Percentiles rank a stretch among this genome's conserved stretches.
Evolutionary conservation across 2,113 vertebrate species (phyloP).

Genomic region (Epinephelus lanceolatus): DNA sequence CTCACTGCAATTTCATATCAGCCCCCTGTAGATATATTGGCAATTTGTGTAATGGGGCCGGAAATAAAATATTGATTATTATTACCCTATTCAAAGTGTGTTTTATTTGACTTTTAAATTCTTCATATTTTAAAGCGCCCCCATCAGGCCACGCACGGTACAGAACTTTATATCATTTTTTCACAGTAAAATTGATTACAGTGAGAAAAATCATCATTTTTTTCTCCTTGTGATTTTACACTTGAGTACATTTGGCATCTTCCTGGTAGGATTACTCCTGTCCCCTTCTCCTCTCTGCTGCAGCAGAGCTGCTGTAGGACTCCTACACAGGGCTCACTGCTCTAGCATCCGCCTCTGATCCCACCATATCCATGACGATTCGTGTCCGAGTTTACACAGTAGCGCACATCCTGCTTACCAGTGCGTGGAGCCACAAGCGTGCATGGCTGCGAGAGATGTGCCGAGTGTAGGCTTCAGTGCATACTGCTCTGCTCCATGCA

Average conservation of each 20-base stretch:
- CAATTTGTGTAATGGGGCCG: constrained; percentile 3
- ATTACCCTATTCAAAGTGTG: background rate
- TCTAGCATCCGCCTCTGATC: constrained; percentile 58
- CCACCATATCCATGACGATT: constrained; percentile 51
- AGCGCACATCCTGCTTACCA: constrained; percentile 60
- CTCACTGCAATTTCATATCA: background rate
- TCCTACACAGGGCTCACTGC: constrained; percentile 33
- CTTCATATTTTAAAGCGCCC: constrained; percentile 20
- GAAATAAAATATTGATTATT: background rate
- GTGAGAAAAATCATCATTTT: background rate
- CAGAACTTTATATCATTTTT: background rate
- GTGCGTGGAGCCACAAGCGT: constrained; percentile 66
- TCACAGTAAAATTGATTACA: background rate
- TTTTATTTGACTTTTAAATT: constrained; percentile 14
- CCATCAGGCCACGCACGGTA: constrained; percentile 12
- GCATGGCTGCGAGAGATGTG: constrained; percentile 38
- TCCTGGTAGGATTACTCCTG: background rate
- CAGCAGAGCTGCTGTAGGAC: constrained; percentile 26
- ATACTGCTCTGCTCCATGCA: constrained; percentile 44
- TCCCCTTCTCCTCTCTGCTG: background rate
- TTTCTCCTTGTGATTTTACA: constrained; percentile 7
- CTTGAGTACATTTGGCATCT: background rate
- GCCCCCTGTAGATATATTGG: constrained; percentile 12
- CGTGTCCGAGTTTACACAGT: constrained; percentile 56
- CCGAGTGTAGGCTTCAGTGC: constrained; percentile 47